These are phyloP conservation scores for Pelmatolapia mariae DNA, from an alignment of 2,113 vertebrate genomes.

Conservation along the genomic window DNA sequence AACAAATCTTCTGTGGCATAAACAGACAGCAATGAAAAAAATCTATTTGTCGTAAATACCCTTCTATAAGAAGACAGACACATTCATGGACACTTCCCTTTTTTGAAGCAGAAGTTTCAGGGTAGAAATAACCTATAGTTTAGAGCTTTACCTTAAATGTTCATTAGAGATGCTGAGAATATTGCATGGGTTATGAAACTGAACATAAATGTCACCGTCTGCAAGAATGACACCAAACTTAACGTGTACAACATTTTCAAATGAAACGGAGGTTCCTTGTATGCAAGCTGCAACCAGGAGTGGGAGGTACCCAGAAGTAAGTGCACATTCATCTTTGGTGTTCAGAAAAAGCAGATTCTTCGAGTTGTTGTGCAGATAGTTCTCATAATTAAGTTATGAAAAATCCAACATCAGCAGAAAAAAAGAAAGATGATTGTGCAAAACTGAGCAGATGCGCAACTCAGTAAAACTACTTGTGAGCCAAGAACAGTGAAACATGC, in stretches of 20 bases:
- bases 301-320: not conserved
- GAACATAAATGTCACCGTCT: not conserved
- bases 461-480: not conserved
- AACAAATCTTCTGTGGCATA: not conserved
- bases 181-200: not conserved
- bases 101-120: not conserved
- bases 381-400: constrained; percentile 5
- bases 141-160: not conserved
- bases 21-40: not conserved
- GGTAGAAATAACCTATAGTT: not conserved
- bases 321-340: not conserved
- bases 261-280: not conserved
- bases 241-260: too few species aligned
- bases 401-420: constrained; percentile 4
- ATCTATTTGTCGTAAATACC: not conserved
- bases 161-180: not conserved
- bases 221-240: fast-evolving
- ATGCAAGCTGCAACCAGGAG: not conserved
- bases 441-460: constrained; percentile 7
- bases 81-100: fast-evolving
- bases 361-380: not conserved
- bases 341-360: not conserved
- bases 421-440: constrained; percentile 5
- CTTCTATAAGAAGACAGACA: not conserved
- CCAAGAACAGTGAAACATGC: not conserved